These are phyloP conservation scores for Thalassarche chlororhynchos DNA, from an alignment of 2,113 vertebrate species.

Conservation along the genomic window DNA sequence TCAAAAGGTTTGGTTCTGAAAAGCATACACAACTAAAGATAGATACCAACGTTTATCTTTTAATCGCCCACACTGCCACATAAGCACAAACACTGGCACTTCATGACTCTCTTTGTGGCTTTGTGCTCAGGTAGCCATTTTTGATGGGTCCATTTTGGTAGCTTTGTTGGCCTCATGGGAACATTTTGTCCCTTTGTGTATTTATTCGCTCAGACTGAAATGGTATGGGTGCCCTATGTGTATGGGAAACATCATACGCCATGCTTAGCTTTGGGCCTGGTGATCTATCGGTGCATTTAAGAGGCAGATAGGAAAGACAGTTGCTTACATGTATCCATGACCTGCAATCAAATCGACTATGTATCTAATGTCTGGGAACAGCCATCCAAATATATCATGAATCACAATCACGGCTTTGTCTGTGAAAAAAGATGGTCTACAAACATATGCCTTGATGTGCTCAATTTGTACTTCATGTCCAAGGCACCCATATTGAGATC, in stretches of 20 bases:
- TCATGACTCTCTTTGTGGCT: neutral
- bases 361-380: constrained; percentile 89
- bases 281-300: neutral
- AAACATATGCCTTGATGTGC: constrained; percentile 85
- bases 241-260: neutral
- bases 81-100: neutral
- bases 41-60: neutral
- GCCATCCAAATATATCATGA: constrained; percentile 93
- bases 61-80: neutral
- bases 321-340: constrained; percentile 87
- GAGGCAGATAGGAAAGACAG: neutral
- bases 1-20: neutral
- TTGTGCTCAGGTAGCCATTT: neutral
- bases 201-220: neutral
- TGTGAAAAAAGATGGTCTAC: constrained; percentile 71
- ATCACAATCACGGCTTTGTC: constrained; percentile 88
- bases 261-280: neutral
- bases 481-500: constrained; percentile 79
- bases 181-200: neutral
- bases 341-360: constrained; percentile 88
- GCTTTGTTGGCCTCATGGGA: neutral
- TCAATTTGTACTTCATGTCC: constrained; percentile 87
- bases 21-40: neutral
- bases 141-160: neutral
- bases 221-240: neutral